Evolutionary conservation across 2,888 invertebrate genomes (phyloP).

Genomic region (Germaria angustata): DNA sequence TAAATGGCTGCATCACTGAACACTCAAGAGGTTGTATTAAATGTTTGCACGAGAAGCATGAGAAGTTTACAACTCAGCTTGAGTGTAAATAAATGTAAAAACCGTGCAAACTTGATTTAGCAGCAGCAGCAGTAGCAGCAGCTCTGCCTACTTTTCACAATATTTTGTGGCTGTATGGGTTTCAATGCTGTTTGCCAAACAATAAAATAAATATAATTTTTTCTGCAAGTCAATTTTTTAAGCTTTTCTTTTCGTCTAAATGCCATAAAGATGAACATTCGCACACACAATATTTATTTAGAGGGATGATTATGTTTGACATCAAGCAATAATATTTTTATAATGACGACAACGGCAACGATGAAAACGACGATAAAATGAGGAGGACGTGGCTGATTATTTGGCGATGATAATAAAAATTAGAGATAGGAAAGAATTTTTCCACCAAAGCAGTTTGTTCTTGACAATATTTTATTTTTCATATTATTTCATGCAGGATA

Average conservation of each 20-base stretch:
- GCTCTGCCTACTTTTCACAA: neutral
- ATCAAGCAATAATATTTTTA: slow-evolving; percentile 39
- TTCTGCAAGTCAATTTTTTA: slow-evolving; percentile 61
- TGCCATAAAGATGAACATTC: no score
- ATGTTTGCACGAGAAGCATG: slow-evolving; percentile 8
- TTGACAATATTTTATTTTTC: slow-evolving; percentile 31
- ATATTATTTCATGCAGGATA: no score
- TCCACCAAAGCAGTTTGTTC: slow-evolving; percentile 59
- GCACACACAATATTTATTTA: slow-evolving; percentile 39
- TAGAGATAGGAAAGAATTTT: slow-evolving; percentile 26
- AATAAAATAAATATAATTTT: slow-evolving; percentile 77
- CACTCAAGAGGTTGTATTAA: slow-evolving; percentile 74
- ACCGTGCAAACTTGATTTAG: slow-evolving; percentile 30
- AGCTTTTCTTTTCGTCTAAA: slow-evolving; percentile 73
- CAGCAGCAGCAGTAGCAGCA: slow-evolving; percentile 39
- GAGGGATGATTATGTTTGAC: slow-evolving; percentile 60
- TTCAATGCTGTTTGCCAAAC: slow-evolving; percentile 77
- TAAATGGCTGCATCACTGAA: slow-evolving; percentile 75
- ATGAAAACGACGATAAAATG: neutral
- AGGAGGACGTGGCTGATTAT: slow-evolving; percentile 48
- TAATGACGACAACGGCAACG: slow-evolving; percentile 25
- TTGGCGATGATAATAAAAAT: slow-evolving; percentile 42
- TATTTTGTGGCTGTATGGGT: slow-evolving; percentile 75
- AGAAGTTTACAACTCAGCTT: neutral
- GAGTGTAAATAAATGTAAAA: slow-evolving; percentile 22